Base-by-base conservation (phyloP, 2,113 vertebrate species). In the Anolis sagrei region DNA sequence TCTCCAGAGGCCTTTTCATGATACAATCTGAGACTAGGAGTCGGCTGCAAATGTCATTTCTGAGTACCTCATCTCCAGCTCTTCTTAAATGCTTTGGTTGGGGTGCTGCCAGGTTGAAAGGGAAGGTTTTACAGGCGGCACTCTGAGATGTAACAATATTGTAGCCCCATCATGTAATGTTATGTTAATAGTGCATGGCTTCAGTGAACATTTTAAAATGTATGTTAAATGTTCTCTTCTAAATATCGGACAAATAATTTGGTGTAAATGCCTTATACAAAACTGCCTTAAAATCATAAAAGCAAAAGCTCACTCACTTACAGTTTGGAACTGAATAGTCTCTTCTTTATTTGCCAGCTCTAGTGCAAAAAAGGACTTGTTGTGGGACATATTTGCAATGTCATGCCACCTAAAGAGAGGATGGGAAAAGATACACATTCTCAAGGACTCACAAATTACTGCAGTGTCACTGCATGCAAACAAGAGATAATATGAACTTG, bases 361-460 rank as follows among this genome's bases (percentile, higher is more conserved):
- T 94, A 99, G 93, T 0, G 98, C 97, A 1, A 99, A 98, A 93
- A 98, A 98, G 51, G 98, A 99, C 95, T 98, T 99, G 94, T 98
- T 99, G 94, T 99, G 98, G 93, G 97, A 98, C 98, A 99, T 98
- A 95, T 98, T 98, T 86, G 98, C 98, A 93, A 99, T 99, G 91
- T 99, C 98, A 86, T 98, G 97, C 98, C 98, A 99, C 97, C 98
- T 99, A 81, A 8, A 89, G 64, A 93, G 90, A 89, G 88, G 74
- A 90, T 19, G 85, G 74, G 72, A 29, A 29, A 76, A 87, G 19
- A 48, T 68, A 76, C 70, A 23, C 2, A 81, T 27, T 39, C 66
- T 58, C 25, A 49, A 23, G 34, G 25, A 34, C 36, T 85, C 68
- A 70, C 16, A 79, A 5, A 70, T 54, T 27, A 75, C 25, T 61